Percentiles rank a stretch among this genome's conserved stretches.
Evolutionary conservation across 2,113 vertebrate species (phyloP).

Genomic region (Pedionomus torquatus): DNA sequence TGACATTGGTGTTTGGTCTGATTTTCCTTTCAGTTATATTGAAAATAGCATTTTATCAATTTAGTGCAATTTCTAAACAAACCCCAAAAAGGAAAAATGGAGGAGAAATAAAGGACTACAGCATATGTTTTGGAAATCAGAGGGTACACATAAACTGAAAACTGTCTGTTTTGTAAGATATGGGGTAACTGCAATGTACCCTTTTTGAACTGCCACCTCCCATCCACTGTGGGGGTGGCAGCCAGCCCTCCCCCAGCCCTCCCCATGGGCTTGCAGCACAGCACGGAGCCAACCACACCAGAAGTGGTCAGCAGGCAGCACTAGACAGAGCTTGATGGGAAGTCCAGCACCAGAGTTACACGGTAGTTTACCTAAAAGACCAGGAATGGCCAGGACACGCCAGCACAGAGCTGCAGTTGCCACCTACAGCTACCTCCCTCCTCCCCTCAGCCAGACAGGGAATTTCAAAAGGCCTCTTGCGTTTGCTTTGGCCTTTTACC

Average conservation of each 20-base stretch:
- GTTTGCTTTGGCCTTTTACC: not conserved
- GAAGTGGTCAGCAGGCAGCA: not conserved
- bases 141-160: not conserved
- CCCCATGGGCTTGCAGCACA: not conserved
- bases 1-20: too few species aligned
- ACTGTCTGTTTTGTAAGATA: not conserved
- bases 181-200: not conserved
- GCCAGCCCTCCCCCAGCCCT: not conserved
- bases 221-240: not conserved
- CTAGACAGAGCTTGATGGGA: not conserved
- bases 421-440: not conserved
- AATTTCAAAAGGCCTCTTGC: not conserved
- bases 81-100: not conserved
- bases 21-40: too few species aligned
- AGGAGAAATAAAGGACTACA: not conserved
- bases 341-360: not conserved
- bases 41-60: too few species aligned
- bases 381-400: rapidly evolving
- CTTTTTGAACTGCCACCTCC: not conserved
- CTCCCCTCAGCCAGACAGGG: not conserved
- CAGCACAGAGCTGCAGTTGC: not conserved
- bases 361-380: not conserved
- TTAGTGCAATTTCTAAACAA: not conserved
- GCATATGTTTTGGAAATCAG: not conserved
- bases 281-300: rapidly evolving